Evolutionary conservation across 2,888 invertebrate genomes (phyloP), one percentile per base, ranked within the genome.

Genomic region (Sphinx pinastri): DNA sequence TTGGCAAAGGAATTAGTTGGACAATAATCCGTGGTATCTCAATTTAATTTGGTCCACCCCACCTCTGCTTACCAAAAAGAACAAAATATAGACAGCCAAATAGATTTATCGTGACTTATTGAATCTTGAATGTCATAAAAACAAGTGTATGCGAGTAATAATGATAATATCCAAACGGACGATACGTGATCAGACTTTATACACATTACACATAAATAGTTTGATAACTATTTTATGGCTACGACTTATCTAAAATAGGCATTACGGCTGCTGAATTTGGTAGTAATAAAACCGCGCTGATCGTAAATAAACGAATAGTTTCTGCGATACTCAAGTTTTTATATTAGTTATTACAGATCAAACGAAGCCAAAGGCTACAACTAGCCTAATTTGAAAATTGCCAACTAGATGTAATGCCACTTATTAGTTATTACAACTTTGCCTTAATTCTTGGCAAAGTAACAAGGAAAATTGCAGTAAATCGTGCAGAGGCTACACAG

Each of bases 381-480:
- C 57, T 57, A 57, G 25, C 57, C 19, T 57, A 57, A 57, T 57
- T 12, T 12, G 57, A 57, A 57, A 57, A 57, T 57, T 57, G 25
- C 13, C 19, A 16, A 57, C 12, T 13, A 25, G 1, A 8, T 38
- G 38, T 19, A 12, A n/a, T 16, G 19, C 19, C 25, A 57, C 13
- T 57, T 31, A 57, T 31, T 57, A 57, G 6, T 57, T 31, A 57
- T 31, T 57, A 13, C 12, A 8, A 38, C 8, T 38, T 38, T 38
- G 38, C 38, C 8, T 38, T 38, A 38, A 38, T 38, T 38, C 38
- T 38, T 38, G 38, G 7, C 16, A 55, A 55, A 7, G 11, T n/a
- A 55, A 55, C 11, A 16, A 10, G 16, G 8, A 55, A 10, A 38
- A 38, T 38, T 38, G 5, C 8, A 8, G 5, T 8, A 38, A 38